A percentile compares a stretch with the other conserved stretches of the same genome.
Conservation (phyloP, 1,140 invertebrate genomes). For the Drosophila lowei region DNA sequence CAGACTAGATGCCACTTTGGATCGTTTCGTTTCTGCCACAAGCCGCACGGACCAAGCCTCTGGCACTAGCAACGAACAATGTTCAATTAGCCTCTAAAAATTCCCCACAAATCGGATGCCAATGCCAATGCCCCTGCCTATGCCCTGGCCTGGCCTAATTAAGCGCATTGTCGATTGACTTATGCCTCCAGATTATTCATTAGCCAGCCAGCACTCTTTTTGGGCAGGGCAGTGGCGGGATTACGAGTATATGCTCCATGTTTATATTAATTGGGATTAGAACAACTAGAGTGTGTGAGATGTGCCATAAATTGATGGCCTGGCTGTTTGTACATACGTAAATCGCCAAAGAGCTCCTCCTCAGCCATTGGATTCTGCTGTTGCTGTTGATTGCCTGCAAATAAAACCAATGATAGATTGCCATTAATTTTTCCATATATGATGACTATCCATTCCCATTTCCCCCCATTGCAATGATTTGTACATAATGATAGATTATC, state of each 20-base stretch:
- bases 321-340: conserved; percentile 64
- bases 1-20: conserved; percentile 43
- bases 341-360: conserved; percentile 58
- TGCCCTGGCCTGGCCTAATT: conserved; percentile 49
- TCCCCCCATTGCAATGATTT: background rate
- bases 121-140: background rate
- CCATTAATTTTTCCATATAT: conserved; percentile 22
- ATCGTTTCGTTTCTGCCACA: conserved; percentile 6
- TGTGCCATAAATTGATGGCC: conserved; percentile 51
- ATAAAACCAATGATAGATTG: conserved; percentile 64
- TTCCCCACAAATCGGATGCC: conserved; percentile 54
- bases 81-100: conserved; percentile 75
- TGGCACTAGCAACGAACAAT: conserved; percentile 27
- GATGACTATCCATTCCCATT: background rate
- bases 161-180: conserved; percentile 66
- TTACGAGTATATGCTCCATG: conserved; percentile 19
- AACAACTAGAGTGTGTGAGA: conserved; percentile 1
- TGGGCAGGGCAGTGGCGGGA: background rate
- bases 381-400: conserved; percentile 58
- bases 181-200: conserved; percentile 68
- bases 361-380: conserved; percentile 58
- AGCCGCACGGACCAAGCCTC: conserved; percentile 12
- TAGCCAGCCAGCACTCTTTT: conserved; percentile 9
- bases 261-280: conserved; percentile 49
- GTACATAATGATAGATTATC: conserved; percentile 27